Conservation (phyloP, 2,113 vertebrate genomes). For the Gymnobelideus leadbeateri region DNA sequence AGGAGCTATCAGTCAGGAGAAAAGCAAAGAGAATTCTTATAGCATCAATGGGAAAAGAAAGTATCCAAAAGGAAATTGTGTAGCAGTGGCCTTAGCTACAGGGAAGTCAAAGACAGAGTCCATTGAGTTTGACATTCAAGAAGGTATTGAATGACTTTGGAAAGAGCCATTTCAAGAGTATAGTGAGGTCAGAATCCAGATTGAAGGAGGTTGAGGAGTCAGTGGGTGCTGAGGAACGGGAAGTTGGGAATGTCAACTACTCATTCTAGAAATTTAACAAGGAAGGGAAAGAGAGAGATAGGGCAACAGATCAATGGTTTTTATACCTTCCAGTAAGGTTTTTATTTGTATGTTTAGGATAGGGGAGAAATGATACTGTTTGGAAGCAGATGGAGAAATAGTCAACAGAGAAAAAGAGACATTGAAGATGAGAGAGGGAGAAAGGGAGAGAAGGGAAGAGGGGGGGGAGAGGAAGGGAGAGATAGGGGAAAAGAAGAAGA, state of each 20-base stretch:
- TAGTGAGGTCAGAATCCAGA: neutral
- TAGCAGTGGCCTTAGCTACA: neutral
- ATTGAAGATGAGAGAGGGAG: neutral
- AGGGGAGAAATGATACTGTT: neutral
- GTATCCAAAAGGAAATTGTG: neutral
- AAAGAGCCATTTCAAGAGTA: neutral
- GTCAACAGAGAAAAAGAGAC: neutral
- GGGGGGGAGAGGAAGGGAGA: neutral
- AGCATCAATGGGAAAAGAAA: too few species aligned
- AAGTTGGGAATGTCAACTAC: neutral
- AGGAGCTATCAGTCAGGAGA: too few species aligned
- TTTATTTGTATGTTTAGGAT: neutral
- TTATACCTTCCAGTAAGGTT: neutral
- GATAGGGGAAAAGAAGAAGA: neutral
- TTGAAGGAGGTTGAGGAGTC: neutral
- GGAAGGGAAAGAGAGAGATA: neutral
- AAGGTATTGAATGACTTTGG: neutral
- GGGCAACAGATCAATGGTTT: neutral
- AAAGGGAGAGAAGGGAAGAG: neutral
- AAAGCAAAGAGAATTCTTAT: too few species aligned
- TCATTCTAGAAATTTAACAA: neutral
- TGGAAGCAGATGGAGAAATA: neutral
- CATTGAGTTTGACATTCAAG: neutral
- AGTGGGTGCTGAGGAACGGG: neutral
- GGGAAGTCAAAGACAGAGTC: neutral